Evolutionary conservation across 2,888 invertebrate species (phyloP).

Genomic region (Choreutis nemorana): DNA sequence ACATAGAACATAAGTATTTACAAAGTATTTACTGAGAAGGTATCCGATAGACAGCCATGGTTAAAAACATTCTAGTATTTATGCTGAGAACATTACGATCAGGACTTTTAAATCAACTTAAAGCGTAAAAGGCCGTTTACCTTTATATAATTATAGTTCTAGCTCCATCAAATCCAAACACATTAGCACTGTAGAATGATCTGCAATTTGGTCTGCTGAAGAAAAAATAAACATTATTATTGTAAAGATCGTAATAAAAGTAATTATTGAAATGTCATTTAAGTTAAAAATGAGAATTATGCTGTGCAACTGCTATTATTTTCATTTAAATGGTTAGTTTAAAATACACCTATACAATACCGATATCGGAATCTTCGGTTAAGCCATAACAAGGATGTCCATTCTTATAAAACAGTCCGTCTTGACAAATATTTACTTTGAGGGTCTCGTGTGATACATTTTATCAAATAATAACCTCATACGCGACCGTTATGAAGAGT

Average conservation of each 20-base stretch:
- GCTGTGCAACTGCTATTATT: too few species aligned
- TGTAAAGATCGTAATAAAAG: too few species aligned
- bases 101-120: conserved; percentile 33
- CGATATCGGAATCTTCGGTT: too few species aligned
- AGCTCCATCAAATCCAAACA: conserved; percentile 44
- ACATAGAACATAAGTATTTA: conserved; percentile 3
- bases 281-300: too few species aligned
- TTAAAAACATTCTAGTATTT: too few species aligned
- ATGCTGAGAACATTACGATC: conserved; percentile 14
- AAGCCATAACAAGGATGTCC: conserved; percentile 33
- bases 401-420: conserved; percentile 27
- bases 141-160: conserved; percentile 49
- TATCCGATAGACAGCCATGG: too few species aligned
- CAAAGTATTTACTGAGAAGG: too few species aligned
- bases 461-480: conserved; percentile 37
- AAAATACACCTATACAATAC: too few species aligned
- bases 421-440: conserved; percentile 36
- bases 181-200: conserved; percentile 55
- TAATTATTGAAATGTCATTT: too few species aligned
- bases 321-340: too few species aligned
- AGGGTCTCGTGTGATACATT: conserved; percentile 26
- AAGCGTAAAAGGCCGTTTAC: conserved; percentile 44
- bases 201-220: conserved; percentile 48
- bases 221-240: too few species aligned
- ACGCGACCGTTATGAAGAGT: conserved; percentile 36